Conservation (phyloP, 2,797 vertebrate species). For the Myotis pilosus region DNA sequence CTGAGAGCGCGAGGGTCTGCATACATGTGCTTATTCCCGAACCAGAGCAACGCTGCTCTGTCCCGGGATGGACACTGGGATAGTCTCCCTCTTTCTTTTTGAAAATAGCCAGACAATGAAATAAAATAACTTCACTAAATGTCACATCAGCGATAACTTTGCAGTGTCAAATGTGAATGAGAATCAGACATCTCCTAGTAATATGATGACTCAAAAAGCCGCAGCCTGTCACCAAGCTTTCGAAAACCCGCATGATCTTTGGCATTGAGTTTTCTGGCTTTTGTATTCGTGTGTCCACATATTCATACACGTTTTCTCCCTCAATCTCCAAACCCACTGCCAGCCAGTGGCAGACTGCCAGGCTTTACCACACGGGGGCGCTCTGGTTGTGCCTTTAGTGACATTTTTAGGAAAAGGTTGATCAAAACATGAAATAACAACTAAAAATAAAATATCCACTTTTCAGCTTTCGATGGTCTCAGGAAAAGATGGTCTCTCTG, state of each 20-base stretch:
- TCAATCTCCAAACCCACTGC: neutral
- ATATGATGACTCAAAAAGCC: neutral
- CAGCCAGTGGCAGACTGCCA: neutral
- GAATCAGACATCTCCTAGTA: neutral
- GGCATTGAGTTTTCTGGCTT: neutral
- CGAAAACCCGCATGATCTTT: neutral
- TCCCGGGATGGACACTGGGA: neutral
- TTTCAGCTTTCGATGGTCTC: neutral
- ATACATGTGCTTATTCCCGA: neutral
- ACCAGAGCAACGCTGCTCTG: neutral
- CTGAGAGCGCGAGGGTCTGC: neutral
- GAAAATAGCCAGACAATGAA: neutral
- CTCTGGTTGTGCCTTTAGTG: constrained; percentile 76
- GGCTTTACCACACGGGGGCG: constrained; percentile 77
- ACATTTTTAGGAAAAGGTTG: constrained; percentile 51
- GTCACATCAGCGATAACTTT: neutral
- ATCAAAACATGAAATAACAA: neutral
- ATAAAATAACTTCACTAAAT: constrained; percentile 5
- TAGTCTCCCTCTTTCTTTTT: neutral
- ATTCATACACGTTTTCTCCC: neutral
- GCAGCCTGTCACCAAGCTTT: neutral
- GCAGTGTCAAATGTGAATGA: neutral
- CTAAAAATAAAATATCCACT: neutral
- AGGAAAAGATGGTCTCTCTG: neutral
- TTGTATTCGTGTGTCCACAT: neutral